Base-by-base conservation (phyloP, 2,888 invertebrate species). In the Drosophila affinis region DNA sequence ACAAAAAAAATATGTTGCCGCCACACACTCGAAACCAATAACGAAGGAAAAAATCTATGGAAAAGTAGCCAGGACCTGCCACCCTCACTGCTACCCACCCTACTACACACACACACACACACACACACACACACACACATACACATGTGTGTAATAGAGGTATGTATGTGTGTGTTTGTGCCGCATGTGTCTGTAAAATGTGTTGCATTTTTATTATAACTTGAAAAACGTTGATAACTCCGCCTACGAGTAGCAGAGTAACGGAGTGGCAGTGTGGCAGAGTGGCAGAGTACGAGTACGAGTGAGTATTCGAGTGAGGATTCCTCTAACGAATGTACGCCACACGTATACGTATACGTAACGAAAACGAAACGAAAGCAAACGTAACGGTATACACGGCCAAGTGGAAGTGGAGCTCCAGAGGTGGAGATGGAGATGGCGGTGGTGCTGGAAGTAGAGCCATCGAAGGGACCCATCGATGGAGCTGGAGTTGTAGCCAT, bases 171-270 rank as follows among this genome's bases (percentile, higher is more conserved):
- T 73, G 62, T 65, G 55, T 62, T 34, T 64, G 52, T 65, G 69
- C 72, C 72, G 76, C 76, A 80, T 39, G 39, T 83, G 81, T 89
- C 81, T 88, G 83, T 84, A 88, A 85, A 85, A 85, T 90, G 88
- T 88, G 90, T 85, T 90, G 90, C 90, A 90, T 89, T 90, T 90
- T 90, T 91, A 90, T 91, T 90, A 90, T 89, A 90, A 90, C 91
- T 90, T 90, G 89, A 89, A 90, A 60, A 90, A 89, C 90, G 90
- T 90, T 88, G 91, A 90, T 91, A 90, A 90, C 90, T 91, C 90
- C 91, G 90, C 90, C 90, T 39, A 39, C 39, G 39, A 39, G 39
- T n/a, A n/a, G 14, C 14, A 39, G 39, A 21, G 21, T 21, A 21
- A 1, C 18, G 2, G 39, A 39, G 39, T 14, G 6, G 14, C 14